Evolutionary conservation across 2,113 vertebrate genomes (phyloP).

Genomic region (Eira barbara): DNA sequence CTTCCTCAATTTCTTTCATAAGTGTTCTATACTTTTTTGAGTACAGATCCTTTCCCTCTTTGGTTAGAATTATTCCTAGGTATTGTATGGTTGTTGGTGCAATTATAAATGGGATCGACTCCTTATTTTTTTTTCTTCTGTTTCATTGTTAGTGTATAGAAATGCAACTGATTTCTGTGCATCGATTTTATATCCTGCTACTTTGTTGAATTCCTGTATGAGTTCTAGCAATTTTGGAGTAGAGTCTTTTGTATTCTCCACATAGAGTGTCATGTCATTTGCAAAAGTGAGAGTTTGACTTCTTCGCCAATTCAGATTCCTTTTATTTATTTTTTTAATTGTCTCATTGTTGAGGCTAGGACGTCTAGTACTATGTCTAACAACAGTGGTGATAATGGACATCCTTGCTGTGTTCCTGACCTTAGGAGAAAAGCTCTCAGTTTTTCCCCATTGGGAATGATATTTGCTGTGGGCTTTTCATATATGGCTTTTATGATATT

Average conservation of each 20-base stretch:
- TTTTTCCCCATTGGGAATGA: not conserved
- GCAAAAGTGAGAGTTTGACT: not conserved
- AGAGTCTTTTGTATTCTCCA: not conserved
- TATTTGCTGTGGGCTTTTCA: not conserved
- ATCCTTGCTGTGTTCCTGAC: not conserved
- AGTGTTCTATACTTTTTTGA: too few relatives aligned
- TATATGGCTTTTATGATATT: not conserved
- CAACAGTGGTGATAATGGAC: not conserved
- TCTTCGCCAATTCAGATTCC: not conserved
- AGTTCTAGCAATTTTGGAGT: not conserved
- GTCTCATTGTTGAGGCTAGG: not conserved
- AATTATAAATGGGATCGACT: not conserved
- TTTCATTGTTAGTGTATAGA: not conserved
- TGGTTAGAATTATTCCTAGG: not conserved
- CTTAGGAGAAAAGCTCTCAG: not conserved
- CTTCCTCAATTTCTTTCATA: too few relatives aligned
- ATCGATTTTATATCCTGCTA: not conserved
- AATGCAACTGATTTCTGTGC: not conserved
- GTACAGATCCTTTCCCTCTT: not conserved
- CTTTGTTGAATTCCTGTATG: not conserved
- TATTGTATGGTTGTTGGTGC: not conserved
- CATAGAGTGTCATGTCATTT: not conserved
- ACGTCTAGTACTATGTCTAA: not conserved
- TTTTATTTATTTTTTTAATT: not conserved
- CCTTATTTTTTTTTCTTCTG: not conserved